Evolutionary conservation across 2,113 vertebrate genomes (phyloP).

Genomic region (Solea solea): DNA sequence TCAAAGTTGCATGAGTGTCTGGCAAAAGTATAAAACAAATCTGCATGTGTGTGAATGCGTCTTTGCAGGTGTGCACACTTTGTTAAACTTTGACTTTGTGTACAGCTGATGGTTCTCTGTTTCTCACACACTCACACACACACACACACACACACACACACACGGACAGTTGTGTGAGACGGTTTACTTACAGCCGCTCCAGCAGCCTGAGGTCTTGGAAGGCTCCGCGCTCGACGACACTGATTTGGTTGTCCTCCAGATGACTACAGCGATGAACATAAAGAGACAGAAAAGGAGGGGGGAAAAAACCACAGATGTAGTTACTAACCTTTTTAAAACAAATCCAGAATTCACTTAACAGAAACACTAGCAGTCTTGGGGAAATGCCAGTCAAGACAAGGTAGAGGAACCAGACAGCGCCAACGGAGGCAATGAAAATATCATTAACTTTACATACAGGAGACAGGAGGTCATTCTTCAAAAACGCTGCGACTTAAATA

Average conservation of each 20-base stretch:
- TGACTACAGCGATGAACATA: constrained; percentile 80
- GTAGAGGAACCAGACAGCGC: neutral
- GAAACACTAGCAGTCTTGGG: neutral
- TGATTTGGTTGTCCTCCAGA: constrained; percentile 98
- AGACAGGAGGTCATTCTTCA: neutral
- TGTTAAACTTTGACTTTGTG: neutral
- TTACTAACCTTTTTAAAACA: constrained; percentile 1
- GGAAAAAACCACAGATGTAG: neutral
- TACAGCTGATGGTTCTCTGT: neutral
- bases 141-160: neutral
- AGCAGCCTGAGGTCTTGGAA: constrained; percentile 98
- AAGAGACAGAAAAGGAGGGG: constrained; percentile 36
- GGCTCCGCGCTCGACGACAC: constrained; percentile 93
- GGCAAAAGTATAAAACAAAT: constrained; percentile 5
- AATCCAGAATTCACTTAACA: neutral
- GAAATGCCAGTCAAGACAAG: neutral
- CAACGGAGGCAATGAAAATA: neutral
- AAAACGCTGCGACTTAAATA: neutral
- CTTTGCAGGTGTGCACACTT: neutral
- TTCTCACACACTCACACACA: neutral
- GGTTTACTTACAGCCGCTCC: constrained; percentile 92
- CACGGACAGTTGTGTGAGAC: neutral
- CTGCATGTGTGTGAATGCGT: neutral
- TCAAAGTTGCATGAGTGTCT: neutral
- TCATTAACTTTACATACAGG: neutral